Evolutionary conservation across 2,888 invertebrate genomes (phyloP).

Genomic region (Pammene aurita): DNA sequence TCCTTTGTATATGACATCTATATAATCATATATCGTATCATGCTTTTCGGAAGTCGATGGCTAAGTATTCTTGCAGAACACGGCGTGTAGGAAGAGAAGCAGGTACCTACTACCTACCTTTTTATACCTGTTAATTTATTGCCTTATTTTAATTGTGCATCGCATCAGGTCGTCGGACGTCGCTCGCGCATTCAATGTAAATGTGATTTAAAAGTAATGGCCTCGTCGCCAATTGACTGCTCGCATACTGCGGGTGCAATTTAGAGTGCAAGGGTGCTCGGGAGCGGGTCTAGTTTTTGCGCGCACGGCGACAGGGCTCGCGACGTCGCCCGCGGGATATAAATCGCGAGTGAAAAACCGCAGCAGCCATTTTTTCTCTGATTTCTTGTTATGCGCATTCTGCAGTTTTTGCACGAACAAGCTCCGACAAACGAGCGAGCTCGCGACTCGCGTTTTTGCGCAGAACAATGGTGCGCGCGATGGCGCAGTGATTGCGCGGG

Average conservation of each 20-base stretch:
- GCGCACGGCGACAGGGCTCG: conserved; percentile 43
- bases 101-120: conserved; percentile 44
- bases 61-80: conserved; percentile 14
- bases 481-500: conserved; percentile 64
- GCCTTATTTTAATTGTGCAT: conserved; percentile 76
- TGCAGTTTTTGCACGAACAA: conserved; percentile 67
- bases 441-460: conserved; percentile 60
- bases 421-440: conserved; percentile 68
- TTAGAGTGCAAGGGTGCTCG: conserved; percentile 26
- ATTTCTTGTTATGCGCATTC: conserved; percentile 77
- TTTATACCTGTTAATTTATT: conserved; percentile 68
- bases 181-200: conserved; percentile 77
- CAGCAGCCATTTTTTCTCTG: conserved; percentile 66
- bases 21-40: too few relatives aligned
- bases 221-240: conserved; percentile 63
- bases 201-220: conserved; percentile 73
- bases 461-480: conserved; percentile 65
- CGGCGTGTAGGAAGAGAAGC: conserved; percentile 12
- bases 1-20: too few relatives aligned
- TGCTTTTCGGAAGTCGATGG: conserved; percentile 10
- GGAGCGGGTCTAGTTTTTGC: conserved; percentile 50
- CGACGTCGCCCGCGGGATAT: conserved; percentile 57
- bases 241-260: conserved; percentile 41
- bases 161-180: conserved; percentile 56
- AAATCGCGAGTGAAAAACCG: conserved; percentile 74